Evolutionary conservation across 1,140 invertebrate species (phyloP).

Genomic region (Formica selysi): DNA sequence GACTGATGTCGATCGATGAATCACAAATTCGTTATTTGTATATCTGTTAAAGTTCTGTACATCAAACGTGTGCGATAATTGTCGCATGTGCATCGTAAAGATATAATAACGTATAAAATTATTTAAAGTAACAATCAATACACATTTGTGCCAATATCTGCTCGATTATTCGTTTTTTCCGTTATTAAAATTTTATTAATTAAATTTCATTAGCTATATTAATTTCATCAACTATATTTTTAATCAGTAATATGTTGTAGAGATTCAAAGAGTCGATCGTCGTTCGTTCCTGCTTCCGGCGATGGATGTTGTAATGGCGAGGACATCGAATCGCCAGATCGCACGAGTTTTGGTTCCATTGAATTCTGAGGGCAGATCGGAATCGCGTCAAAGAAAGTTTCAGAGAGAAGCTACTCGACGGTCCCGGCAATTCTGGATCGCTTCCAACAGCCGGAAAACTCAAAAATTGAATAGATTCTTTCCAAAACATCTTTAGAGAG

Average conservation of each 20-base stretch:
- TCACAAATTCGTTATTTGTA: slow-evolving; percentile 8
- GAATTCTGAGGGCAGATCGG: not conserved
- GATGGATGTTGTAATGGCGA: slow-evolving; percentile 20
- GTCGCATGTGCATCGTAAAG: not conserved
- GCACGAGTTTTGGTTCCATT: slow-evolving; percentile 6
- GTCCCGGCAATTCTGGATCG: not conserved
- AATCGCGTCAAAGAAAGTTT: slow-evolving; percentile 35
- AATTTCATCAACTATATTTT: not conserved
- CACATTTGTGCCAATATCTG: too few relatives aligned
- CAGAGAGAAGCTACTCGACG: not conserved
- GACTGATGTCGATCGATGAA: slow-evolving; percentile 8
- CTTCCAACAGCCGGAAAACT: not conserved
- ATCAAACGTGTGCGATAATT: not conserved
- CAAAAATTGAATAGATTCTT: not conserved
- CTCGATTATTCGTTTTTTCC: not conserved
- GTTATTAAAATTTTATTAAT: not conserved
- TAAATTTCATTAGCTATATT: too few relatives aligned
- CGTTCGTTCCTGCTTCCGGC: slow-evolving; percentile 19
- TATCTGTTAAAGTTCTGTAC: slow-evolving; percentile 4
- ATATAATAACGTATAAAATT: not conserved
- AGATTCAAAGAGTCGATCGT: not conserved
- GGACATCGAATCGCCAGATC: slow-evolving; percentile 4
- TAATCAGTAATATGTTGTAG: not conserved
- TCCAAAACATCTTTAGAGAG: not conserved
- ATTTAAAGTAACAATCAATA: not conserved